A percentile compares a stretch with the other conserved stretches of the same genome.
phyloP scores from a whole-genome alignment of 1,140 invertebrate genomes.

The Drosophila obscura region DNA sequence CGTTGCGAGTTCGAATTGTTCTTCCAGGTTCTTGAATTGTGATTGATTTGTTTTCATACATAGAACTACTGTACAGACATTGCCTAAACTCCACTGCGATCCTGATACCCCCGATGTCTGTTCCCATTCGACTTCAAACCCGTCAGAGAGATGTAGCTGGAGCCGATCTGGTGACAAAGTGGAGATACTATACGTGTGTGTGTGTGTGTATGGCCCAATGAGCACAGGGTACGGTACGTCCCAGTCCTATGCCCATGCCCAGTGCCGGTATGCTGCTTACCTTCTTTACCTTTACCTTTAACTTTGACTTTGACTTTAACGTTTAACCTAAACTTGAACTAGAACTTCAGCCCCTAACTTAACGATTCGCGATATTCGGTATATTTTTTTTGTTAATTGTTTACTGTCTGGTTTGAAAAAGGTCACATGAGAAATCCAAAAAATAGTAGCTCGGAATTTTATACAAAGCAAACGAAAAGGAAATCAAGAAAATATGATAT shows the following conservation, averaged over 20 bases:
- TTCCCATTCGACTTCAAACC: too few relatives aligned
- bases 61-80: not conserved
- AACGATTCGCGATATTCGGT: constrained; percentile 36
- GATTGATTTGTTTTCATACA: constrained; percentile 22
- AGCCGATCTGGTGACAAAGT: too few relatives aligned
- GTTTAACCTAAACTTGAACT: constrained; percentile 8
- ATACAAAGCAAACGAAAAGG: constrained; percentile 42
- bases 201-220: too few relatives aligned
- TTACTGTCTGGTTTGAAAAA: constrained; percentile 55
- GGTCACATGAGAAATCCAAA: constrained; percentile 64
- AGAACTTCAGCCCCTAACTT: constrained; percentile 4
- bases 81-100: constrained; percentile 13
- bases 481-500: constrained; percentile 15
- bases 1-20: constrained; percentile 39
- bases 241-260: constrained; percentile 32
- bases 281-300: too few relatives aligned
- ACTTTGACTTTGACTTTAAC: constrained; percentile 9
- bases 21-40: constrained; percentile 52
- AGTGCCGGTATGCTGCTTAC: constrained; percentile 19
- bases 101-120: not conserved
- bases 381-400: constrained; percentile 49
- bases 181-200: too few relatives aligned
- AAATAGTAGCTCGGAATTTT: constrained; percentile 59
- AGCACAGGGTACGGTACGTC: not conserved
- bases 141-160: too few relatives aligned